Base-by-base conservation (phyloP, 2,797 vertebrate species). In the Erethizon dorsatum region DNA sequence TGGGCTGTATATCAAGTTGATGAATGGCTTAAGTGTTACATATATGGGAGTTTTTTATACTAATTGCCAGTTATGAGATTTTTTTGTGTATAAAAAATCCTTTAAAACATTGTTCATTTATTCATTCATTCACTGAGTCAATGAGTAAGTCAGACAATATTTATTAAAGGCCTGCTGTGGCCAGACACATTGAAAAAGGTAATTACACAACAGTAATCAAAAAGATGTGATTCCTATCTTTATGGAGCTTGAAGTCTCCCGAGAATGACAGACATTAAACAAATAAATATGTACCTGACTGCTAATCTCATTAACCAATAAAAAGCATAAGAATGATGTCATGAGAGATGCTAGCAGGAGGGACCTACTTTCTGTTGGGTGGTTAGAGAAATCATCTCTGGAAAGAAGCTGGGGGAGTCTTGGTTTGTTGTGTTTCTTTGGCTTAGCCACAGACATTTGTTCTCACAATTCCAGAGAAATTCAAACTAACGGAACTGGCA, bases 41-140 rank as follows among this genome's bases (percentile, higher is more conserved):
- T 57, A 88, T 79, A 9, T 92, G 33, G 84, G 4, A 61, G 52
- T 12, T 22, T 18, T 10, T 86, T n/a, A 54, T 83, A 77, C 14
- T 47, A 65, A 28, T 71, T 67, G 2, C 67, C 57, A 85, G 1
- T 12, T 84, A 4, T 65, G 33, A 89, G 12, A 20, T 47, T 73
- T 80, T 95, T 90, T 71, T 56, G 56, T 92, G 56, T 69, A 87
- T 90, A 56, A 80, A 75, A 41, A 63, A 61, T 52, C 31, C 47
- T 84, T 87, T 50, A 71, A 69, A 65, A 4, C 41, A 45, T 9
- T 56, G 13, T 86, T 83, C 14, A 75, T 82, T 93, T 47, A 67
- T 90, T 82, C 13, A n/a, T 22, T 50, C 17, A 57, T 6, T 52
- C 71, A 17, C 20, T 24, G 47, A 26, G 50, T 50, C 80, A 26